These are phyloP conservation scores for Sebastes minor DNA, from an alignment of 2,797 vertebrate genomes.

Conservation along the genomic window DNA sequence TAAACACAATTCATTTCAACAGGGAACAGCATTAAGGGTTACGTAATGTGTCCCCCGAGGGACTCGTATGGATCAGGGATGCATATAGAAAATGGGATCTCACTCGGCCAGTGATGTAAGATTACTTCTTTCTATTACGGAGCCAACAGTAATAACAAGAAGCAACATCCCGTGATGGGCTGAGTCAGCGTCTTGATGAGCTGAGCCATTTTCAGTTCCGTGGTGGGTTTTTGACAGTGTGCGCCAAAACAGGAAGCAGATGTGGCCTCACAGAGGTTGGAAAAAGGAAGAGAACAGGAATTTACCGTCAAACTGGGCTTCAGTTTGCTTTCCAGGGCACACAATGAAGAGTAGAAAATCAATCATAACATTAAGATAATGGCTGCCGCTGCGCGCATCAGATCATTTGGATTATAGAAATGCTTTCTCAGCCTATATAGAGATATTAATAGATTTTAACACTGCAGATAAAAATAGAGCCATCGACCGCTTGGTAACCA, in stretches of 20 bases:
- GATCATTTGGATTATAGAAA: conserved; percentile 14
- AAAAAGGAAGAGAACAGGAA: not conserved
- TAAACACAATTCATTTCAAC: conserved; percentile 32
- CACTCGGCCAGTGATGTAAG: conserved; percentile 39
- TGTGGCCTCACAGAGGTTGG: conserved; percentile 19
- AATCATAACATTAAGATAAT: conserved; percentile 18
- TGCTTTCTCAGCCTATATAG: not conserved
- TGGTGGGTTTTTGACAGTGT: not conserved
- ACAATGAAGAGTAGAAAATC: conserved; percentile 15
- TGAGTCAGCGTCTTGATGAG: conserved; percentile 66
- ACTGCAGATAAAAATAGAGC: conserved; percentile 38
- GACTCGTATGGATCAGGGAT: conserved; percentile 21
- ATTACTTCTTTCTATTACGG: conserved; percentile 7
- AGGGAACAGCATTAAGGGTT: conserved; percentile 21
- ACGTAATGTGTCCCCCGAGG: conserved; percentile 31
- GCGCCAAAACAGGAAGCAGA: conserved; percentile 60
- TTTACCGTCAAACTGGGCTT: not conserved
- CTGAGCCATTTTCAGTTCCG: conserved; percentile 14
- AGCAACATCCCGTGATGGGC: conserved; percentile 51
- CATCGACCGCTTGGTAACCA: conserved; percentile 1
- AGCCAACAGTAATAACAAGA: conserved; percentile 3
- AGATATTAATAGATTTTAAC: conserved; percentile 47
- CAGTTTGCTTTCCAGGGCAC: not conserved
- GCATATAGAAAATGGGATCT: conserved; percentile 55
- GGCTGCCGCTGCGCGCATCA: not conserved